phyloP scores from a whole-genome alignment of 2,113 vertebrate species.

The Lates calcarifer region DNA sequence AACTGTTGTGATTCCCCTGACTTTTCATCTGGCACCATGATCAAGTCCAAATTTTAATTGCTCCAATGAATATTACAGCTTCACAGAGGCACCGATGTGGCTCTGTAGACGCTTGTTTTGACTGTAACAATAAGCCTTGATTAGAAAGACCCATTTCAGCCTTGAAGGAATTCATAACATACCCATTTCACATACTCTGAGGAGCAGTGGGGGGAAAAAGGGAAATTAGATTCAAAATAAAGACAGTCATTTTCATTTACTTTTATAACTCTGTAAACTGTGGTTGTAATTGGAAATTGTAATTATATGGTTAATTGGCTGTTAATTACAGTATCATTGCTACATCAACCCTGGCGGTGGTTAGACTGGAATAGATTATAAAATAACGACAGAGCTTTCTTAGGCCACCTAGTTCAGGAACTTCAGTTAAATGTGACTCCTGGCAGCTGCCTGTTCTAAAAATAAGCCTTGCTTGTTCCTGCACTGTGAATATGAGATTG shows the following conservation, averaged over 20 bases:
- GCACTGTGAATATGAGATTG: constrained; percentile 79
- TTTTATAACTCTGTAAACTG: constrained; percentile 29
- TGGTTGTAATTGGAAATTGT: constrained; percentile 48
- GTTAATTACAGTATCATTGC: constrained; percentile 50
- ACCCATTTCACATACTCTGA: not conserved
- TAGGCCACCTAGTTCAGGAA: constrained; percentile 48
- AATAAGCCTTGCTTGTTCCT: constrained; percentile 74
- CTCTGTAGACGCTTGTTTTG: not conserved
- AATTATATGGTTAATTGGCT: constrained; percentile 57
- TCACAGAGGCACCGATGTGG: not conserved
- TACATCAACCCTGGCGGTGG: not conserved
- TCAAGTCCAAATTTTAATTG: not conserved
- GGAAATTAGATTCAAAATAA: not conserved
- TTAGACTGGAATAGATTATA: constrained; percentile 21
- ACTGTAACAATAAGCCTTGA: not conserved
- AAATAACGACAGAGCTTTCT: constrained; percentile 28
- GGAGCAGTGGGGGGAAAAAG: not conserved
- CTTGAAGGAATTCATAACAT: not conserved
- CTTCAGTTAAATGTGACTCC: constrained; percentile 61
- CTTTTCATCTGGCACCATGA: not conserved
- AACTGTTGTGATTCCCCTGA: not conserved
- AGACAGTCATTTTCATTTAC: constrained; percentile 10
- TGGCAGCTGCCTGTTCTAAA: constrained; percentile 77
- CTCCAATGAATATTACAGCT: not conserved
- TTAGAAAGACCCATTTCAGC: not conserved